Percentiles rank a stretch among this genome's conserved stretches.
phyloP scores from a whole-genome alignment of 2,113 vertebrate genomes.

The Cacatua alba region DNA sequence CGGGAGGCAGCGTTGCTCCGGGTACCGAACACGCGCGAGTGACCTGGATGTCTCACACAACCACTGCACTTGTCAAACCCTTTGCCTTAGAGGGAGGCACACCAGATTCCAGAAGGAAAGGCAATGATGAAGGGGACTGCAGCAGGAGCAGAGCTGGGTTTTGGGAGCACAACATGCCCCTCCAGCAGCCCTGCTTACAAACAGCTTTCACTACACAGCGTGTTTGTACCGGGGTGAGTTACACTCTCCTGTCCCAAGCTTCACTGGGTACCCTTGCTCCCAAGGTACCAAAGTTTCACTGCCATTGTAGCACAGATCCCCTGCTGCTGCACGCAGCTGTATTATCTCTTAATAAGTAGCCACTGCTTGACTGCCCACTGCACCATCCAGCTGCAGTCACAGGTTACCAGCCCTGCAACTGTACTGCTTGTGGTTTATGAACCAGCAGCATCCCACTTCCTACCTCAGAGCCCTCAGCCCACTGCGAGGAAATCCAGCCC shows the following conservation, averaged over 20 bases:
- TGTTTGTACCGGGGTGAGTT: accelerated
- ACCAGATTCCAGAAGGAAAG: neutral
- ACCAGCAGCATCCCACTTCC: neutral
- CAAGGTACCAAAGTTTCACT: neutral
- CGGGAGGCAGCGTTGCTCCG: accelerated
- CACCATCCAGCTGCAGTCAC: neutral
- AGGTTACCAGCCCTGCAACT: neutral
- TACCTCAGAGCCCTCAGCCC: neutral
- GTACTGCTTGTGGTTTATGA: accelerated
- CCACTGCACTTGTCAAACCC: accelerated
- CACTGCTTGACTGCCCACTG: accelerated
- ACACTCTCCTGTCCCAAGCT: neutral
- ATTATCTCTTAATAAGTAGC: accelerated
- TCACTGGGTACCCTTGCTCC: neutral
- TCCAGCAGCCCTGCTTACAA: neutral
- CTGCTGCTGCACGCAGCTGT: neutral
- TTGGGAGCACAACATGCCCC: accelerated
- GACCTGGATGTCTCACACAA: accelerated
- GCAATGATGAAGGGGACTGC: accelerated
- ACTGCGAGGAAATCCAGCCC: accelerated
- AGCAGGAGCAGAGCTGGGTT: neutral
- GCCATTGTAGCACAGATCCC: accelerated
- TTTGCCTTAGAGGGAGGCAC: accelerated
- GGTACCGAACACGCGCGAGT: accelerated
- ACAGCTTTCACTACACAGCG: accelerated